phyloP scores from a whole-genome alignment of 2,797 vertebrate species.

The Gymnoscopelus braueri region DNA sequence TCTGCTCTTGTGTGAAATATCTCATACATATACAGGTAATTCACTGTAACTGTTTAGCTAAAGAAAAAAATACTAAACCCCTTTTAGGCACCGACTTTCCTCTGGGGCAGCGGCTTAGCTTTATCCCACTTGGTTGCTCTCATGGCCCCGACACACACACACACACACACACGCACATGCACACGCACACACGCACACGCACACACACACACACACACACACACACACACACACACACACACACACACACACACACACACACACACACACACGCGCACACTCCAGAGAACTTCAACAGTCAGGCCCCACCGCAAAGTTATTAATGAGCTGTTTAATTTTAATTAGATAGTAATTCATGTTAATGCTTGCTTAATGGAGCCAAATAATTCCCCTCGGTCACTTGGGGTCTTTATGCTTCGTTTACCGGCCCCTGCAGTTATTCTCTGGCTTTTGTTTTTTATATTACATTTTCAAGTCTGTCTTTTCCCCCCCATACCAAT shows the following conservation, averaged over 20 bases:
- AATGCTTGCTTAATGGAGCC: constrained; percentile 85
- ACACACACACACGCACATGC: constrained; percentile 1
- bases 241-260: constrained; percentile 35
- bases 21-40: constrained; percentile 36
- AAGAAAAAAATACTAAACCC: constrained; percentile 53
- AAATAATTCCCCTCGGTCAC: constrained; percentile 83
- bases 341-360: constrained; percentile 88
- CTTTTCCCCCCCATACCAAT: constrained; percentile 49
- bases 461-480: constrained; percentile 69
- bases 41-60: constrained; percentile 40
- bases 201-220: constrained; percentile 3
- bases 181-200: constrained; percentile 29
- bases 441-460: constrained; percentile 81
- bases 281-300: constrained; percentile 75
- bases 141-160: constrained; percentile 62
- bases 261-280: constrained; percentile 54
- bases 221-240: constrained; percentile 31
- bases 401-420: constrained; percentile 78
- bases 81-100: constrained; percentile 58
- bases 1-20: constrained; percentile 44
- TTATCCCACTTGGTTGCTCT: constrained; percentile 73
- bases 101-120: constrained; percentile 63
- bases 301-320: constrained; percentile 82
- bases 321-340: constrained; percentile 86
- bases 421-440: constrained; percentile 80